These are phyloP conservation scores for Trachemys scripta DNA, from an alignment of 2,113 vertebrate genomes.

Conservation along the genomic window DNA sequence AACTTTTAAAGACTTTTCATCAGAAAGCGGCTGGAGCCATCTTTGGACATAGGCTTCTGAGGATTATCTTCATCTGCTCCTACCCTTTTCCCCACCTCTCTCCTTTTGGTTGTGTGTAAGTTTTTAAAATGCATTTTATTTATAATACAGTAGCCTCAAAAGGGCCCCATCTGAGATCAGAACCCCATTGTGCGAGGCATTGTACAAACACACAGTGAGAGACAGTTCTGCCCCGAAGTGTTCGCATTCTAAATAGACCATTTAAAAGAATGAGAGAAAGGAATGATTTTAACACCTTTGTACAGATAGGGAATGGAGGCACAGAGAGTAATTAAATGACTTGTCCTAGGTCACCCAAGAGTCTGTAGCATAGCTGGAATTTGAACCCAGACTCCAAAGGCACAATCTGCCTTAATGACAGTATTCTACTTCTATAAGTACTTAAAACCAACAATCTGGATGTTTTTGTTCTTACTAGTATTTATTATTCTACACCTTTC, in stretches of 20 bases:
- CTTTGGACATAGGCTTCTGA: neutral
- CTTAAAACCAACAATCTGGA: neutral
- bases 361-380: neutral
- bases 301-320: accelerated
- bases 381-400: neutral
- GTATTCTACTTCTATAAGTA: neutral
- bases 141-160: neutral
- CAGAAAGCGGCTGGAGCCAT: neutral
- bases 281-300: accelerated
- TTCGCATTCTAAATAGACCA: accelerated
- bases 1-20: neutral
- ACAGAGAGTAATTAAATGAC: accelerated
- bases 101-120: neutral
- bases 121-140: neutral
- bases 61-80: neutral
- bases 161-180: neutral
- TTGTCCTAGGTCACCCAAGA: accelerated
- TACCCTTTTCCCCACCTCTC: neutral
- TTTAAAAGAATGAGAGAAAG: neutral
- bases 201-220: accelerated
- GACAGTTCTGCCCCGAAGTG: neutral
- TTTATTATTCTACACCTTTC: neutral
- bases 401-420: neutral
- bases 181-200: neutral
- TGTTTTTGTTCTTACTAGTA: neutral